Conservation (phyloP, 30 jellyfish, hydroid and myxozoan genomes). For the Clytia hemisphaerica region DNA sequence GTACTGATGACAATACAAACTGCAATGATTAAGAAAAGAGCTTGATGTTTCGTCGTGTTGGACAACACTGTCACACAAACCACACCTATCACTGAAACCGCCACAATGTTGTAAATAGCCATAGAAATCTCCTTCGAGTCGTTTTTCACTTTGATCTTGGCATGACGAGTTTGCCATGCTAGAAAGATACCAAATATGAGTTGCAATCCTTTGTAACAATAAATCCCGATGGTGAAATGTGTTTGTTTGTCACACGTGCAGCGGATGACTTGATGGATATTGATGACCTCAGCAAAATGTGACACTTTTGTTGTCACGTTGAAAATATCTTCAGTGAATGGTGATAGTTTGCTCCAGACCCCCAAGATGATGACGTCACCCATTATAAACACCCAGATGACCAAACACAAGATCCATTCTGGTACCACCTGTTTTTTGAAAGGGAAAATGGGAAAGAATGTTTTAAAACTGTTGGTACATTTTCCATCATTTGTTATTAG, state of each 20-base stretch:
- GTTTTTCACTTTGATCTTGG: conserved; percentile 48
- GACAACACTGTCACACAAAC: conserved; percentile 58
- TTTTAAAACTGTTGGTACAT: too few relatives aligned
- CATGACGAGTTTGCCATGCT: conserved; percentile 87
- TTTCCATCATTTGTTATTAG: too few relatives aligned
- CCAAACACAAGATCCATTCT: conserved; percentile 7
- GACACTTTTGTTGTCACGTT: conserved; percentile 5
- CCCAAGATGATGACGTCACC: not conserved
- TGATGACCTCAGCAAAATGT: conserved; percentile 13
- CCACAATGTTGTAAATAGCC: conserved; percentile 90
- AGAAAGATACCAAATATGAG: conserved; percentile 73
- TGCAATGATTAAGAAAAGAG: conserved; percentile 47
- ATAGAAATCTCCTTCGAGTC: conserved; percentile 78
- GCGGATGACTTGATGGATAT: conserved; percentile 15
- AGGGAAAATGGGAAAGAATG: too few relatives aligned
- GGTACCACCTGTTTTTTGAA: too few relatives aligned
- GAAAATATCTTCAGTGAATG: not conserved
- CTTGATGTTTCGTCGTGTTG: conserved; percentile 37
- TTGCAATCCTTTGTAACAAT: conserved; percentile 56
- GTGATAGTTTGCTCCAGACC: conserved; percentile 21
- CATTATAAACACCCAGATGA: conserved; percentile 2
- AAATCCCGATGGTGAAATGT: conserved; percentile 27
- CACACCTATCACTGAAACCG: conserved; percentile 80
- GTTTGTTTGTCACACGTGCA: conserved; percentile 18
- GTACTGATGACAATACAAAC: conserved; percentile 68